phyloP scores from a whole-genome alignment of 2,113 vertebrate species.

The Amphiprion ocellaris region DNA sequence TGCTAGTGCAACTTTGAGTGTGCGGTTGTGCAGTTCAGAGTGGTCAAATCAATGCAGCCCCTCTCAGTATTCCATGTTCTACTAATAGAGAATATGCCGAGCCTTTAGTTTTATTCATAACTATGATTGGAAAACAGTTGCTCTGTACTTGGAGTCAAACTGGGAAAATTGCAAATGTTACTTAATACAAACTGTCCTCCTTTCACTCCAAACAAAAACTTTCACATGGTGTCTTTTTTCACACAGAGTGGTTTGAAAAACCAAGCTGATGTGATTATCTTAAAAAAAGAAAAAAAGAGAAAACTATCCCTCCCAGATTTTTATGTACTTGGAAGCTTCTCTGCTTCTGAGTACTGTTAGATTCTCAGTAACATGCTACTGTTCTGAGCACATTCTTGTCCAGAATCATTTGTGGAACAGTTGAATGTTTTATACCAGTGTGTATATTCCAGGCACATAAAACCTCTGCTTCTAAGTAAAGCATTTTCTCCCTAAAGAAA shows the following conservation, averaged over 20 bases:
- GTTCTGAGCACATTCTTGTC: conserved; percentile 17
- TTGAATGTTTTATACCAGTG: background rate
- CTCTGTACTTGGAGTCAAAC: background rate
- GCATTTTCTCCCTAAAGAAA: conserved; percentile 30
- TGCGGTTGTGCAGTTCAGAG: too few species aligned
- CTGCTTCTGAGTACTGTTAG: conserved; percentile 40
- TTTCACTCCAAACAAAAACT: conserved; percentile 1
- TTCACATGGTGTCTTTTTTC: background rate
- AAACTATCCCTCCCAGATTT: conserved; percentile 10
- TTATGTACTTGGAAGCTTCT: conserved; percentile 33
- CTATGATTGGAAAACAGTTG: background rate
- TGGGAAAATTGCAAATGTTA: background rate
- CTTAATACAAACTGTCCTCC: background rate
- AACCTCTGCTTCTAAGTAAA: conserved; percentile 47
- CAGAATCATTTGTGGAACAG: conserved; percentile 10
- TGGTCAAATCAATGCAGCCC: too few species aligned
- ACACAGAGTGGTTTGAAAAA: conserved; percentile 1
- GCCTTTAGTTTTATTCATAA: too few species aligned
- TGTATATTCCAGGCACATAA: conserved; percentile 45
- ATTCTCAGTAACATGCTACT: conserved; percentile 42
- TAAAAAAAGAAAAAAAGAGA: background rate
- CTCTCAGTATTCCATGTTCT: too few species aligned
- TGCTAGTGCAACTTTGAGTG: too few species aligned
- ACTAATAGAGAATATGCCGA: too few species aligned
- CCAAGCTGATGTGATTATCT: background rate